Percentiles rank a stretch among this genome's conserved stretches.
Conservation (phyloP, 2,113 vertebrate species). For the Crotalus viridis region DNA sequence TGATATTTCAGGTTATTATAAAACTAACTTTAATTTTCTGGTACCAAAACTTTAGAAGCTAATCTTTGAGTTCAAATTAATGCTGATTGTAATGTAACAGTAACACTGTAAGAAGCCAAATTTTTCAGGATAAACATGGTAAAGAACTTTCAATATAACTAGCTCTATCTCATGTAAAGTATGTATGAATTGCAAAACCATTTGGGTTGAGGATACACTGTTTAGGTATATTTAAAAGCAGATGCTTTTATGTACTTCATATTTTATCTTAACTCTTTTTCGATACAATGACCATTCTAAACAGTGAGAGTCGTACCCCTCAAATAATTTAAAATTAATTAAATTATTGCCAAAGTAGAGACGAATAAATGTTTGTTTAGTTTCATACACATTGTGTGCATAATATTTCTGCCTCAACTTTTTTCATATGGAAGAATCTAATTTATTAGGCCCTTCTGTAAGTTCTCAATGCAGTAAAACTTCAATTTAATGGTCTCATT, state of each 20-base stretch:
- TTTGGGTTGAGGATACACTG: not conserved
- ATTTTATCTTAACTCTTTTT: rapidly evolving
- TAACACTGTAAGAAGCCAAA: rapidly evolving
- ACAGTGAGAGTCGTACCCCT: rapidly evolving
- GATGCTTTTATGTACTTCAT: rapidly evolving
- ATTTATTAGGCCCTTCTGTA: not conserved
- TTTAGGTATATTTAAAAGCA: not conserved
- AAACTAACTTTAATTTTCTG: constrained; percentile 6
- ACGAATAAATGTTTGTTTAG: constrained; percentile 35
- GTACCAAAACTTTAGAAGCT: not conserved
- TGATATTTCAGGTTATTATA: not conserved
- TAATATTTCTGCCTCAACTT: not conserved
- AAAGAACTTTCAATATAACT: not conserved
- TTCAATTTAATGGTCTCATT: not conserved
- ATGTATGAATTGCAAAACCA: not conserved
- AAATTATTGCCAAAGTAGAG: constrained; percentile 13
- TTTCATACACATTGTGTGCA: constrained; percentile 32
- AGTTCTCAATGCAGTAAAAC: not conserved
- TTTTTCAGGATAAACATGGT: not conserved
- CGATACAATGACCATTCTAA: not conserved
- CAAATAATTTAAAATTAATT: not conserved
- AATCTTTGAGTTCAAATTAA: not conserved
- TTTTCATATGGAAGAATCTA: not conserved
- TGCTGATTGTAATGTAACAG: not conserved
- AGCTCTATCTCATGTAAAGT: not conserved